Conservation (phyloP, 2,888 invertebrate genomes). For the Bursaphelenchus okinawaensis region DNA sequence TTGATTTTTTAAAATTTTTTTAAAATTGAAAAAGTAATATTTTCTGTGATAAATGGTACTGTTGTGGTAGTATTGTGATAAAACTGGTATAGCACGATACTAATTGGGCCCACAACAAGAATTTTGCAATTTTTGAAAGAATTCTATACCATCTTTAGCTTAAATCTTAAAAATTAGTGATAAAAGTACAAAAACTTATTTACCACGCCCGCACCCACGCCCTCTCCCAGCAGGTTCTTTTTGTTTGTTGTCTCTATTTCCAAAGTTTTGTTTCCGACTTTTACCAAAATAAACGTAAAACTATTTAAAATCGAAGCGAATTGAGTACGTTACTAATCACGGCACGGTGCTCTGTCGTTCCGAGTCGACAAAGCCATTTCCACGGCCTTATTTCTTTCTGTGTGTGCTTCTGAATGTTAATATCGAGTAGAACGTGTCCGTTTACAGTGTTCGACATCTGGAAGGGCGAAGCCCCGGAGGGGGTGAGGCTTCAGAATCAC, state of each 20-base stretch:
- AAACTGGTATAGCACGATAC: too few relatives aligned
- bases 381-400: not conserved
- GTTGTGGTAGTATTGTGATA: too few relatives aligned
- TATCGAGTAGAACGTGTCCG: not conserved
- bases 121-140: too few relatives aligned
- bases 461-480: slow-evolving; percentile 92
- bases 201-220: too few relatives aligned
- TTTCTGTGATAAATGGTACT: too few relatives aligned
- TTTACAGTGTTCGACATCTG: slow-evolving; percentile 83
- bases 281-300: not conserved
- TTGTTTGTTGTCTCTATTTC: not conserved
- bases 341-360: not conserved
- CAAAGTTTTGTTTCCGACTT: too few relatives aligned
- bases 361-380: not conserved
- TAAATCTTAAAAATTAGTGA: too few relatives aligned
- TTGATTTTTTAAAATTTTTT: too few relatives aligned
- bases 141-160: too few relatives aligned
- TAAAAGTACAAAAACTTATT: too few relatives aligned
- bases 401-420: not conserved
- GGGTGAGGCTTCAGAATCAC: slow-evolving; percentile 87
- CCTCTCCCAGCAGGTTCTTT: not conserved
- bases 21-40: too few relatives aligned
- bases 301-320: not conserved
- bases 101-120: too few relatives aligned
- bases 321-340: not conserved